These are phyloP conservation scores for Monarcha castaneiventris DNA, from an alignment of 2,113 vertebrate genomes.

Conservation along the genomic window DNA sequence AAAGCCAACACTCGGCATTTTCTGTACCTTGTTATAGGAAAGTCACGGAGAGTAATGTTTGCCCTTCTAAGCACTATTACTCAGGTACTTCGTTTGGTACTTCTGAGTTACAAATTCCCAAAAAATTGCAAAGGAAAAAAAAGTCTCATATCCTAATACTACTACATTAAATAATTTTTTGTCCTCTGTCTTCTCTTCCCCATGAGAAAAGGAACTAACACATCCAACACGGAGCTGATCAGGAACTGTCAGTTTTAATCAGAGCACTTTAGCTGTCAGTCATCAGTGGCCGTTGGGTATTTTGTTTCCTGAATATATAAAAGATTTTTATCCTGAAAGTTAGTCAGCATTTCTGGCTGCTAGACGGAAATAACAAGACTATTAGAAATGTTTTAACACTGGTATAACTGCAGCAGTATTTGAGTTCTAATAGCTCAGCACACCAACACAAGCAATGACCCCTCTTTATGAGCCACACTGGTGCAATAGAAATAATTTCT, in stretches of 20 bases:
- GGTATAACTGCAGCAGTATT: neutral
- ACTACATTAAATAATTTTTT: neutral
- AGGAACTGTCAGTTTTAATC: constrained; percentile 10
- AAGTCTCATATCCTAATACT: neutral
- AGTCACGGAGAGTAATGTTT: neutral
- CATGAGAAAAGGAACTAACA: neutral
- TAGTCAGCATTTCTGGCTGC: constrained; percentile 52
- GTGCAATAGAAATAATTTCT: neutral
- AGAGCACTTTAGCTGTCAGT: neutral
- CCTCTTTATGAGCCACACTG: neutral
- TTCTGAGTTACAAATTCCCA: neutral
- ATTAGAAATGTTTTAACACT: neutral
- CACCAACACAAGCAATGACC: neutral
- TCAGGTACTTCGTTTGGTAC: neutral
- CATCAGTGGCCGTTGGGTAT: neutral
- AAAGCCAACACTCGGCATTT: neutral
- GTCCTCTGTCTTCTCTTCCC: neutral
- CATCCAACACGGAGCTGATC: neutral
- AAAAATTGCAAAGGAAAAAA: neutral
- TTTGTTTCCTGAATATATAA: constrained; percentile 29
- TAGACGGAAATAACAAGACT: neutral
- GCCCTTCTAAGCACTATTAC: neutral
- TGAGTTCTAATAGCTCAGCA: neutral
- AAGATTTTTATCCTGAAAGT: constrained; percentile 6
- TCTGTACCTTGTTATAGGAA: neutral